These are phyloP conservation scores for Graptemys geographica DNA, from an alignment of 2,797 vertebrate species.

Conservation along the genomic window DNA sequence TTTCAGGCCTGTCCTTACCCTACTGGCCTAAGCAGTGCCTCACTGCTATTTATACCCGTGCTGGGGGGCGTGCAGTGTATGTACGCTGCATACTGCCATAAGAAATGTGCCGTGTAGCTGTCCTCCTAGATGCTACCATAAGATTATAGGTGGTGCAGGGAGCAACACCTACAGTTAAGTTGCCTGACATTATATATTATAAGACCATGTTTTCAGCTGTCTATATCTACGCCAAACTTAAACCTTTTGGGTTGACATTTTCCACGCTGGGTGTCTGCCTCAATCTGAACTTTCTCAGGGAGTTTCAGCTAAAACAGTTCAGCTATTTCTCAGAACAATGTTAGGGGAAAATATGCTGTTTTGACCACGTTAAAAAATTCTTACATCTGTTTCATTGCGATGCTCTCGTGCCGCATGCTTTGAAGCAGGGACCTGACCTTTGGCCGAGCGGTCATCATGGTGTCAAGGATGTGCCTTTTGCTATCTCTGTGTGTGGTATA, in stretches of 20 bases:
- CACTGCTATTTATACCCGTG: not conserved
- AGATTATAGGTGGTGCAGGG: not conserved
- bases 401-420: not conserved
- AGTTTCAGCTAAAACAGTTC: not conserved
- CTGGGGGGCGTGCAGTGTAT: not conserved
- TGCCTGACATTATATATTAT: not conserved
- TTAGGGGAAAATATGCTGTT: not conserved
- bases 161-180: not conserved
- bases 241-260: not conserved
- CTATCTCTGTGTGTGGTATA: not conserved
- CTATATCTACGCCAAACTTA: not conserved
- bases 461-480: not conserved
- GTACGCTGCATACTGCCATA: not conserved
- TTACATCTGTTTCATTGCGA: not conserved
- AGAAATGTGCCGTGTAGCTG: not conserved
- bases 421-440: not conserved
- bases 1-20: not conserved
- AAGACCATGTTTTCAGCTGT: not conserved
- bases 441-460: not conserved
- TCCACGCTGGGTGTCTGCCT: not conserved
- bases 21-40: not conserved
- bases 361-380: not conserved
- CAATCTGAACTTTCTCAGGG: not conserved
- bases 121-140: not conserved
- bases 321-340: not conserved